Conservation (phyloP, 2,888 invertebrate genomes). For the Leptopterna dolabrata region DNA sequence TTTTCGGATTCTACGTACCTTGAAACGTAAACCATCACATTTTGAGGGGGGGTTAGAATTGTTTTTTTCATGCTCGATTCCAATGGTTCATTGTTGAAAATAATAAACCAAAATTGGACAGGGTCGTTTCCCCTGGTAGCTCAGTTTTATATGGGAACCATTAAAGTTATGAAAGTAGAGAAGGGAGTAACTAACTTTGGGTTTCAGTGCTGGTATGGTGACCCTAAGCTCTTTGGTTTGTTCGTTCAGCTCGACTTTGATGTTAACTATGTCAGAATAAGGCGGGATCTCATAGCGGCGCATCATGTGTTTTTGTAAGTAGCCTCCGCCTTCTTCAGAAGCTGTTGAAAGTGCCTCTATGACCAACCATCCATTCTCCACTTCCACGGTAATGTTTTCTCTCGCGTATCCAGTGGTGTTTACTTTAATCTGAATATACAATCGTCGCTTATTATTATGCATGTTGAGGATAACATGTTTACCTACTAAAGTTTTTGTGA, state of each 20-base stretch:
- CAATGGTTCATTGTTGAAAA: no score
- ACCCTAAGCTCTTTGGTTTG: constrained; percentile 28
- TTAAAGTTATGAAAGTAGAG: no score
- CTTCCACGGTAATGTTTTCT: constrained; percentile 52
- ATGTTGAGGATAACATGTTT: no score
- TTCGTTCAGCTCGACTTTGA: constrained; percentile 37
- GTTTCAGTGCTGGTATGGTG: constrained; percentile 16
- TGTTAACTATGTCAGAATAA: constrained; percentile 40
- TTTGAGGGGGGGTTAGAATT: no score
- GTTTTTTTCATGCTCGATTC: no score
- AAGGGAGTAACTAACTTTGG: constrained; percentile 9
- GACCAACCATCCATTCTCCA: constrained; percentile 53
- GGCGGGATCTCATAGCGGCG: constrained; percentile 53
- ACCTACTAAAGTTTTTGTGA: no score
- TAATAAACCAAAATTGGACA: no score
- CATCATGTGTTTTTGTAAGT: constrained; percentile 43
- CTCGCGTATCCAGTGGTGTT: constrained; percentile 45
- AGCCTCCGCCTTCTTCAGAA: constrained; percentile 35
- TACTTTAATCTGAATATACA: constrained; percentile 43
- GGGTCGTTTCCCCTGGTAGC: no score
- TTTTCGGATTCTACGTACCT: no score
- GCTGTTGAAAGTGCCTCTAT: constrained; percentile 46
- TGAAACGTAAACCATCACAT: no score
- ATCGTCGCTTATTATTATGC: no score
- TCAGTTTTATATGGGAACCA: no score